Conservation (phyloP, 2,113 vertebrate genomes). For the Mungos mungo region DNA sequence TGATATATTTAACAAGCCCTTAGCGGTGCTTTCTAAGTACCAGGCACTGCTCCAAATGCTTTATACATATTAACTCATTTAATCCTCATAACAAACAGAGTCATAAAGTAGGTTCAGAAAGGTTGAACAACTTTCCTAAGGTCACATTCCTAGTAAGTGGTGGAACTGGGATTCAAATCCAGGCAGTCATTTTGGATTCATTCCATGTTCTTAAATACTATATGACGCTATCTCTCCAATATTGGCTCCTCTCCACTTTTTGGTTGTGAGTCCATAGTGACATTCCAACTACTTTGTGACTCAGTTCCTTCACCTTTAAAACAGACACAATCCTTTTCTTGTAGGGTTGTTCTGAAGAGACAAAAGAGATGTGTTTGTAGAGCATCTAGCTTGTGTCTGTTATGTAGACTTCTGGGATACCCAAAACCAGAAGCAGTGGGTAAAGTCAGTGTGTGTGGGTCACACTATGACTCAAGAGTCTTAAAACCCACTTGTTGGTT, state of each 20-base stretch:
- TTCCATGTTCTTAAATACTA: background rate
- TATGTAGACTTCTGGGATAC: background rate
- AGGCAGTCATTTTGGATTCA: background rate
- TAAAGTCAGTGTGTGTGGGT: background rate
- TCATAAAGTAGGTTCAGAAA: conserved; percentile 23
- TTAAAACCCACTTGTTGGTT: background rate
- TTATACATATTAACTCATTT: background rate
- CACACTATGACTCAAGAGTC: background rate
- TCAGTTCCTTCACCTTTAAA: background rate
- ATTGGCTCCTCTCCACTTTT: background rate
- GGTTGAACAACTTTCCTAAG: background rate
- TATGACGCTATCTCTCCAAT: background rate
- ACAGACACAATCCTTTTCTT: background rate
- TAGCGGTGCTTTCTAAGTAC: background rate
- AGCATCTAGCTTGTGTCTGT: background rate
- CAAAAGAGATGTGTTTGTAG: background rate
- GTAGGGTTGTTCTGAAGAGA: background rate
- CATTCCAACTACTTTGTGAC: background rate
- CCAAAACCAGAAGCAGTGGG: background rate
- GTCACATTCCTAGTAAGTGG: background rate
- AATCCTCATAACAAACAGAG: background rate
- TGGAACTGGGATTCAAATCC: background rate
- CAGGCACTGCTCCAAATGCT: conserved; percentile 4
- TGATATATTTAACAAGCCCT: conserved; percentile 25
- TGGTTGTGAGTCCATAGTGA: background rate